Evolutionary conservation across 2,113 vertebrate genomes (phyloP), one percentile per base, ranked within the genome.

Genomic region (Noctilio leporinus): DNA sequence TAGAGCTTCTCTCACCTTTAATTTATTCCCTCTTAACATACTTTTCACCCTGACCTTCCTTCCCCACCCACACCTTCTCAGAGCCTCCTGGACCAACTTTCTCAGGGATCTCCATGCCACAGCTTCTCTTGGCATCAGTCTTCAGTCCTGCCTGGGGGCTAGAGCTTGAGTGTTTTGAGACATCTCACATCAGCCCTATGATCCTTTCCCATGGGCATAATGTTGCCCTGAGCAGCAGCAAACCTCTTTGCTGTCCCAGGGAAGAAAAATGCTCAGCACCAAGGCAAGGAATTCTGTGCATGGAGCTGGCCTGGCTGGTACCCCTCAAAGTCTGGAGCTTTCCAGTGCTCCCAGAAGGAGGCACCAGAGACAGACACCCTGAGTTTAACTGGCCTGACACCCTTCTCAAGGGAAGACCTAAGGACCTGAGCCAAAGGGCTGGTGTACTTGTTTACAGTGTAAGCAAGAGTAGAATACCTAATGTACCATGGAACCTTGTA

Each of bases 381-480:
- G 26, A 94, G 69, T 22, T 86, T 85, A 69, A 67, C 85, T 93
- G 88, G 82, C 93, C 95, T 92, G 94, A 83, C 69, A 64, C 73
- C 84, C 73, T 95, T 93, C 73, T 95, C 88, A 90, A 89, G 93
- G 92, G 95, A 82, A 96, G 94, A 95, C 92, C 95, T 96, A 92
- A 92, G 96, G 95, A 76, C 94, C 87, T 97, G 96, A 96, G 97
- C 97, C 96, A 89, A 90, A 95, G 86, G 97, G 96, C 96, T 86
- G 91, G 73, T 80, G 73, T 76, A 76, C 98, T 98, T 98, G 98
- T 98, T 99, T 98, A 99, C 98, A 96, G 90, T 98, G 98, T 99
- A 98, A 99, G 98, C 98, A 98, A 98, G 98, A 57, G 65, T 40
- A 59, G 91, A 97, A 94, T 97, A 93, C 97, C 93, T 10, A 84